A percentile compares a stretch with the other conserved stretches of the same genome.
Conservation (phyloP, 2,888 invertebrate genomes). For the Agrotis segetum region DNA sequence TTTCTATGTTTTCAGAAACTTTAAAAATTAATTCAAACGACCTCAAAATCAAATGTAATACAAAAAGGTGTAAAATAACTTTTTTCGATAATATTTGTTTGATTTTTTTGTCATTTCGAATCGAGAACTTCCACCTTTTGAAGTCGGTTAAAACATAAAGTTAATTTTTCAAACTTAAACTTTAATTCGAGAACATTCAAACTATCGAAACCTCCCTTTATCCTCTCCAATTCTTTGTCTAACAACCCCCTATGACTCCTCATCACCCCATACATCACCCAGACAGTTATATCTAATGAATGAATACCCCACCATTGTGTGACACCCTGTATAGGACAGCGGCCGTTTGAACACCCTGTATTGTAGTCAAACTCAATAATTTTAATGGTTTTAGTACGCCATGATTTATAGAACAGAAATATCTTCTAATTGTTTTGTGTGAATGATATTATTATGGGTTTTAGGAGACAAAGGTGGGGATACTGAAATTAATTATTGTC, state of each 20-base stretch:
- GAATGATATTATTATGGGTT: slow-evolving; percentile 29
- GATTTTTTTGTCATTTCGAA: no score
- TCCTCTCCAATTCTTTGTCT: not conserved
- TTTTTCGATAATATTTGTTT: no score
- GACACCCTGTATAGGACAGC: slow-evolving; percentile 42
- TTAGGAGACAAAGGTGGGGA: not conserved
- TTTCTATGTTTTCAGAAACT: no score
- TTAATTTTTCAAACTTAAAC: not conserved
- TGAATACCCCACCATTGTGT: slow-evolving; percentile 53
- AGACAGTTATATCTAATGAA: slow-evolving; percentile 48
- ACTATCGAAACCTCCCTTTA: not conserved
- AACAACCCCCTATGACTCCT: slow-evolving; percentile 2
- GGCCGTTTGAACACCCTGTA: slow-evolving; percentile 43
- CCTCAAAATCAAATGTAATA: no score
- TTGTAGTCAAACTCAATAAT: slow-evolving; percentile 57
- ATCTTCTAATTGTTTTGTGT: slow-evolving; percentile 50
- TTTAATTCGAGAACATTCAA: not conserved
- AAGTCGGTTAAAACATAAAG: no score
- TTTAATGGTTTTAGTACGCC: slow-evolving; percentile 50
- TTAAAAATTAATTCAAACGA: no score
- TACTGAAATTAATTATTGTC: not conserved
- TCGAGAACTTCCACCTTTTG: no score
- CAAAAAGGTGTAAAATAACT: no score
- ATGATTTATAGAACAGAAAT: slow-evolving; percentile 50
- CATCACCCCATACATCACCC: slow-evolving; percentile 32